Conservation (phyloP, 2,888 invertebrate species). For the Chymomyza fuscimana region DNA sequence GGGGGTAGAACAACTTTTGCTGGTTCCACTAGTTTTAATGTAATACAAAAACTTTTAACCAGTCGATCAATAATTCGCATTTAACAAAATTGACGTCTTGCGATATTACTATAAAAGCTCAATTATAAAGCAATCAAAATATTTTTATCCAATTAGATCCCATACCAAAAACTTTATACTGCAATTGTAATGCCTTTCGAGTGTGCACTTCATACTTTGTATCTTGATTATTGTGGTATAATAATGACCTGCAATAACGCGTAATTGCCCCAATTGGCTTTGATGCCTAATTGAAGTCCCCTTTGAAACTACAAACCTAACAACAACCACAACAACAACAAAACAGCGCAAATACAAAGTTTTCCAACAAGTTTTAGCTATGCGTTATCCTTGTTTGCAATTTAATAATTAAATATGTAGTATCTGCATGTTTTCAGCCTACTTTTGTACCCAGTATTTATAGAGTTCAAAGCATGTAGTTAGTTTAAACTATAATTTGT, state of each 20-base stretch:
- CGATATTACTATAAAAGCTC: slow-evolving; percentile 6
- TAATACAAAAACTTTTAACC: neutral
- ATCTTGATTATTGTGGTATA: slow-evolving; percentile 25
- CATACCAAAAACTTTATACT: neutral
- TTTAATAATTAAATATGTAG: neutral
- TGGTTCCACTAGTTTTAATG: too few relatives aligned
- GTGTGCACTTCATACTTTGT: neutral
- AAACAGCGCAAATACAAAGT: neutral
- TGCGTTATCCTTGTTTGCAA: neutral
- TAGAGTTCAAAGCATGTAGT: too few relatives aligned
- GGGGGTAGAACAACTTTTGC: too few relatives aligned
- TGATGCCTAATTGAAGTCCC: neutral
- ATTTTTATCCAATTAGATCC: slow-evolving; percentile 27
- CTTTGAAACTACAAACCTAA: neutral
- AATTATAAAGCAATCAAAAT: slow-evolving; percentile 16
- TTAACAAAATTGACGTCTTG: neutral
- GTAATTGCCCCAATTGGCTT: slow-evolving; percentile 27
- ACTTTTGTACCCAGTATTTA: too few relatives aligned
- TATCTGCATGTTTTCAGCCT: neutral
- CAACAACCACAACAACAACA: neutral
- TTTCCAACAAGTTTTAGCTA: neutral
- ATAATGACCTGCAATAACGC: slow-evolving; percentile 8
- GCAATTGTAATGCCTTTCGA: slow-evolving; percentile 9
- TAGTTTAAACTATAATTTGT: too few relatives aligned
- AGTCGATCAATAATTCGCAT: neutral